Evolutionary conservation across 2,888 invertebrate genomes (phyloP).

Genomic region (Zhengitettix transpicula): DNA sequence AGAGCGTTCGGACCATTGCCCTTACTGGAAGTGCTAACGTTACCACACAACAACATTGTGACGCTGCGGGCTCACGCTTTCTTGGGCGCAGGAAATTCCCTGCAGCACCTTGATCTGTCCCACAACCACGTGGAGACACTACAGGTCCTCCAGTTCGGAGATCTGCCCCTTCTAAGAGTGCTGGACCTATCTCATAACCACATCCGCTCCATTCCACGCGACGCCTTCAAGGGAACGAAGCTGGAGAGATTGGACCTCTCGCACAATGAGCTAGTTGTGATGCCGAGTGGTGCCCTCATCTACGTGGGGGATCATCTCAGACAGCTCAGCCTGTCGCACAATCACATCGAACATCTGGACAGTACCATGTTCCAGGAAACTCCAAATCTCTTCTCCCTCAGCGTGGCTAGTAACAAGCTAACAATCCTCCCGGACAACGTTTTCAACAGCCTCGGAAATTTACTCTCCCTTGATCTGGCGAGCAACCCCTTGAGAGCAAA

Average conservation of each 20-base stretch:
- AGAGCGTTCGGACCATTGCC: conserved; percentile 17
- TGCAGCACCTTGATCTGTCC: conserved; percentile 20
- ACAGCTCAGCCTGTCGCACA: conserved; percentile 22
- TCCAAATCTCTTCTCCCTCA: conserved; percentile 19
- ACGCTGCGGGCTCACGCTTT: conserved; percentile 7
- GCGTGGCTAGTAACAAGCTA: conserved; percentile 20
- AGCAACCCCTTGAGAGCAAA: conserved; percentile 21
- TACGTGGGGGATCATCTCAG: conserved; percentile 15
- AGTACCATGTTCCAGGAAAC: conserved; percentile 21
- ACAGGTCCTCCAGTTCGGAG: conserved; percentile 14
- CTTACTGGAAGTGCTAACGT: conserved; percentile 15
- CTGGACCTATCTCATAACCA: conserved; percentile 18
- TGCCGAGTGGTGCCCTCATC: conserved; percentile 16
- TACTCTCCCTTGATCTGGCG: conserved; percentile 21
- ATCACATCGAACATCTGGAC: conserved; percentile 23
- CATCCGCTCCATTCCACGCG: conserved; percentile 13
- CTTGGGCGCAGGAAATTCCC: conserved; percentile 15
- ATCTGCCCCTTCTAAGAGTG: conserved; percentile 11
- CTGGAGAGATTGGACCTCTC: conserved; percentile 19
- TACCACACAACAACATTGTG: conserved; percentile 18
- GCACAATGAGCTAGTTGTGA: conserved; percentile 16
- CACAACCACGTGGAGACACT: conserved; percentile 19
- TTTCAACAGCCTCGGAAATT: conserved; percentile 19
- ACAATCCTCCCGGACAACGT: conserved; percentile 23
- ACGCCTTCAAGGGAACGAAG: conserved; percentile 7